phyloP scores from a whole-genome alignment of 1,140 invertebrate genomes.

The Andrena cerasifolii region DNA sequence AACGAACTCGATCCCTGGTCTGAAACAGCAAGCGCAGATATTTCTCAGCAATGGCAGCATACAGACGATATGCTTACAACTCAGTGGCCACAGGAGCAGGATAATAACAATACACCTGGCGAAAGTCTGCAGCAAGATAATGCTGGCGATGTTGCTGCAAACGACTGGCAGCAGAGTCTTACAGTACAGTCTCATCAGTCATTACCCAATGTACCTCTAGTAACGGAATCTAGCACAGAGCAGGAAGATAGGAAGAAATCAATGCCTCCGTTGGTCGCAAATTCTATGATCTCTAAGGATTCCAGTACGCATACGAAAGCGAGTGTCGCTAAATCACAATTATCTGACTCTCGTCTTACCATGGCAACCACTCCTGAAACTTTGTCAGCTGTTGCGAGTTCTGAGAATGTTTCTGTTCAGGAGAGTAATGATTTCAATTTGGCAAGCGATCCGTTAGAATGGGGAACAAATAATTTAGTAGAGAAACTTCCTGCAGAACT shows the following conservation, averaged over 20 bases:
- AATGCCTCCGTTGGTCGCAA: conserved; percentile 49
- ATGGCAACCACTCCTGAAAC: conserved; percentile 57
- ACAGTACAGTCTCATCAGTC: conserved; percentile 57
- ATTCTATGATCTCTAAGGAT: conserved; percentile 65
- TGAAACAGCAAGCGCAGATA: conserved; percentile 39
- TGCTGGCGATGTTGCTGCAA: conserved; percentile 22
- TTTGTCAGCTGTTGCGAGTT: conserved; percentile 57
- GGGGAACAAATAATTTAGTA: conserved; percentile 51
- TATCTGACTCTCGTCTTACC: conserved; percentile 45
- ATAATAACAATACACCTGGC: conserved; percentile 42
- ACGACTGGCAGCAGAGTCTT: conserved; percentile 70
- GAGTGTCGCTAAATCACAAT: conserved; percentile 36
- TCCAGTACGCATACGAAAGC: conserved; percentile 44
- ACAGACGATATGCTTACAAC: conserved; percentile 33
- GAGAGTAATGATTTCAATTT: conserved; percentile 70
- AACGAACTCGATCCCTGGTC: conserved; percentile 57
- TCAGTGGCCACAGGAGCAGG: conserved; percentile 59
- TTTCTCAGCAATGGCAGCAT: conserved; percentile 64
- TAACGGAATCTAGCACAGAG: conserved; percentile 54
- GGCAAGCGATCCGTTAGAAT: conserved; percentile 63
- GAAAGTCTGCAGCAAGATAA: conserved; percentile 56
- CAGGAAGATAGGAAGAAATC: conserved; percentile 68
- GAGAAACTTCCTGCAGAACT: conserved; percentile 68
- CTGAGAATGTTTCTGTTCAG: conserved; percentile 55
- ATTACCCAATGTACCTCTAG: conserved; percentile 48